Base-by-base conservation (phyloP, 2,113 vertebrate genomes). In the Neolamprologus sp. region DNA sequence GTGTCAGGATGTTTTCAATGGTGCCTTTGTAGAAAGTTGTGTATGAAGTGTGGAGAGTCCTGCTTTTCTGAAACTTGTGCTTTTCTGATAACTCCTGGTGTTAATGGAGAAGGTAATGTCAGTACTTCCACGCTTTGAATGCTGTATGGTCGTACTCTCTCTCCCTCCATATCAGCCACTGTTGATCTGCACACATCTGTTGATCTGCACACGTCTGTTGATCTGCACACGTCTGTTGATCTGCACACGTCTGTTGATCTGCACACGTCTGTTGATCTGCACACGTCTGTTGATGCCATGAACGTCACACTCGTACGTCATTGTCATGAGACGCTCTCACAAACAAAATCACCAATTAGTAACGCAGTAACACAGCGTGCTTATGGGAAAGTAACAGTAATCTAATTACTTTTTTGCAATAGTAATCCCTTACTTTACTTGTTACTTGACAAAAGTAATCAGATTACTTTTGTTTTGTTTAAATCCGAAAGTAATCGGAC, bases 111-210 rank as follows among this genome's bases (percentile, higher is more conserved):
- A 26, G 54, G 54, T 28, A 28, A 28, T 28, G 23, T 58, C 13
- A 58, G 13, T 28, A 58, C 55, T 57, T 26, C 23, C 55, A 16
- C 4, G 1, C 55, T 28, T 2, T 28, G 7, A 57, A 0, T 8
- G 12, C 23, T 14, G 51, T 9, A 1, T 11, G 55, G 13, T 28
- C 7, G 7, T 58, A 16, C 23, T 16, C 55, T 14, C 54, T 7
- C 12, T 1, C 2, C 0, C 53, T 13, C 55, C 55, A 16, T 1
- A 28, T 57, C 0, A 57, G 4, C 55, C 23, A 2, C 7, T 8
- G 33, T 33, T 31, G 28, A 55, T 7, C 54, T 33, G 28, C 31
- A 31, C 28, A 31, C 28, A 2, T 31, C 28, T 54, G 53, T 54
- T 54, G 53, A 55, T 7, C 53, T 31, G 31, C 31, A 33, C 33